Base-by-base conservation (phyloP, 2,888 invertebrate species). In the Drosophila helvetica region DNA sequence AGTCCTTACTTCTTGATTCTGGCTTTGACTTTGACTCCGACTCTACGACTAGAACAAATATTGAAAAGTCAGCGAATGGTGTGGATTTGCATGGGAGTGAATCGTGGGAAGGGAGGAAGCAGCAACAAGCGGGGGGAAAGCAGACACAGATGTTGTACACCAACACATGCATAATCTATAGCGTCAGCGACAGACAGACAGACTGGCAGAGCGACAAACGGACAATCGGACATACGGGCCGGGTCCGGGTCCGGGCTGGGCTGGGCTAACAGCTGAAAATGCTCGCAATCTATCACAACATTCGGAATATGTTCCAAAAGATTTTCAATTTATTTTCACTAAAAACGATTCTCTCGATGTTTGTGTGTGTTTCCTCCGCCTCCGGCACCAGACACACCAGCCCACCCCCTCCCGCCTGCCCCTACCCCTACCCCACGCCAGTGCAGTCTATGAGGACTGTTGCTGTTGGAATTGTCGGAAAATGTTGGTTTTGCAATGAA, bases 251-350 rank as follows among this genome's bases (percentile, higher is more conserved):
- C 22, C 19, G 43, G 8, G 30, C 7, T 8, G 27, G 27, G 27
- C 19, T 47, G 30, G 27, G 27, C 19, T 47, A 27, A 58, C 52
- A 62, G 18, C 54, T 58, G 74, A 74, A 38, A 58, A 62, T 57
- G 74, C 74, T 63, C 56, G 65, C 73, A 66, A 68, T 81, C 85
- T 77, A 85, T 85, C 86, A 74, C 79, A 85, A 64, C 68, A 73
- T 82, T 77, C 86, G 69, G 74, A 87, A 64, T 63, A 74, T 83
- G 70, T 79, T 88, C 86, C 74, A 82, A 82, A 54, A 88, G 79
- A 86, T 81, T 88, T 83, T 75, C 82, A 79, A 83, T 88, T 83
- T 83, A 83, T 83, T 85, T 88, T 85, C 88, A 77, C 77, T 88
- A 88, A 87, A 38, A 83, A 77, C 88, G 82, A 70, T 88, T 87